Conservation (phyloP, 1,140 invertebrate genomes). For the Trissolcus basalis region DNA sequence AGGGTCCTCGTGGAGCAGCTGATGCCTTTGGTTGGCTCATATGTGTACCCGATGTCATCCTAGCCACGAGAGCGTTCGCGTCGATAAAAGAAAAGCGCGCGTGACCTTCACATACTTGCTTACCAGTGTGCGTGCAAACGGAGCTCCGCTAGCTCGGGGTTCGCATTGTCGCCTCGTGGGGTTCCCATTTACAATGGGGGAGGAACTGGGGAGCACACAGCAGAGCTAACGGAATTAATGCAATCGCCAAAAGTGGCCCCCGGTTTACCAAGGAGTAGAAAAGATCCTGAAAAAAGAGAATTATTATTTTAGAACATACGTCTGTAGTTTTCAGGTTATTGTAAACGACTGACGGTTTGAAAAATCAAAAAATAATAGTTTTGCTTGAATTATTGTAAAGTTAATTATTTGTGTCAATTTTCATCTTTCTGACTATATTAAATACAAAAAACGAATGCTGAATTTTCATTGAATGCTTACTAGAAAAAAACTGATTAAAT, state of each 20-base stretch:
- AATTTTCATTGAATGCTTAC: no score
- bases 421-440: no score
- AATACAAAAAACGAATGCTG: no score
- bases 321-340: not conserved
- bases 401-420: no score
- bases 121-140: conserved; percentile 5
- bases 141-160: conserved; percentile 14
- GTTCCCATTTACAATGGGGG: conserved; percentile 49
- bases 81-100: conserved; percentile 49
- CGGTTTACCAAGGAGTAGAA: conserved; percentile 28
- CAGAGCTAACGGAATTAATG: conserved; percentile 55
- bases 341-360: no score
- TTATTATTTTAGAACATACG: conserved; percentile 34
- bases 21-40: conserved; percentile 69
- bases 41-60: conserved; percentile 35
- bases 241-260: conserved; percentile 51
- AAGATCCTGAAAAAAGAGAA: conserved; percentile 12
- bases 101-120: conserved; percentile 38
- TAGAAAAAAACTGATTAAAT: no score
- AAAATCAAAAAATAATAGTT: not conserved
- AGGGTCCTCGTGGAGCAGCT: conserved; percentile 72
- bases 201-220: conserved; percentile 45
- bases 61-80: conserved; percentile 6
- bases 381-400: no score
- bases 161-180: conserved; percentile 41